These are phyloP conservation scores for Amblyjoppa proteus DNA, from an alignment of 2,888 invertebrate species.

Conservation along the genomic window DNA sequence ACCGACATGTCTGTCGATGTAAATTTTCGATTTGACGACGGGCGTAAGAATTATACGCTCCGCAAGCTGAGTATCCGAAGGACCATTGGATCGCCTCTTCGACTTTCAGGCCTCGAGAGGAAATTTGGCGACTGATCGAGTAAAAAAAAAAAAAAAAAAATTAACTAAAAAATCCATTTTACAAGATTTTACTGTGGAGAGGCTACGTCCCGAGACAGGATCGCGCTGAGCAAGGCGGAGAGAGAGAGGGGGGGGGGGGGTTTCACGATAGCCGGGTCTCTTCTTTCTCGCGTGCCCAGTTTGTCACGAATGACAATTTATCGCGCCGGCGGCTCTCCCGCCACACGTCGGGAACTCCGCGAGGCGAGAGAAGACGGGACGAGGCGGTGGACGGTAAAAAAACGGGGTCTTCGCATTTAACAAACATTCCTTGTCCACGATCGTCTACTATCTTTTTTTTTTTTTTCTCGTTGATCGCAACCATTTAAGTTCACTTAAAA, in stretches of 20 bases:
- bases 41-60: neutral
- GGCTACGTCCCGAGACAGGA: slow-evolving; percentile 10
- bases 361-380: slow-evolving; percentile 67
- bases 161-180: neutral
- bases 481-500: neutral
- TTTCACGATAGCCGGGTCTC: slow-evolving; percentile 33
- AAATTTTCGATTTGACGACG: neutral
- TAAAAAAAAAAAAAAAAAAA: neutral
- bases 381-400: slow-evolving; percentile 47
- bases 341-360: slow-evolving; percentile 62
- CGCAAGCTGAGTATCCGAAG: neutral
- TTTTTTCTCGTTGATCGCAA: neutral
- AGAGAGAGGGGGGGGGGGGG: neutral
- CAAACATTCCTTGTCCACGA: neutral
- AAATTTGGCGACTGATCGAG: neutral
- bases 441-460: neutral
- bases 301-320: slow-evolving; percentile 79
- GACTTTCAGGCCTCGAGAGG: neutral
- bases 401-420: neutral
- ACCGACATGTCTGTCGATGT: neutral
- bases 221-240: slow-evolving; percentile 22
- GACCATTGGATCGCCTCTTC: neutral
- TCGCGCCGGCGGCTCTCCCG: slow-evolving; percentile 69
- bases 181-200: neutral
- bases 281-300: slow-evolving; percentile 75